Evolutionary conservation across 1,140 invertebrate species (phyloP).

Genomic region (Caerostris darwini): DNA sequence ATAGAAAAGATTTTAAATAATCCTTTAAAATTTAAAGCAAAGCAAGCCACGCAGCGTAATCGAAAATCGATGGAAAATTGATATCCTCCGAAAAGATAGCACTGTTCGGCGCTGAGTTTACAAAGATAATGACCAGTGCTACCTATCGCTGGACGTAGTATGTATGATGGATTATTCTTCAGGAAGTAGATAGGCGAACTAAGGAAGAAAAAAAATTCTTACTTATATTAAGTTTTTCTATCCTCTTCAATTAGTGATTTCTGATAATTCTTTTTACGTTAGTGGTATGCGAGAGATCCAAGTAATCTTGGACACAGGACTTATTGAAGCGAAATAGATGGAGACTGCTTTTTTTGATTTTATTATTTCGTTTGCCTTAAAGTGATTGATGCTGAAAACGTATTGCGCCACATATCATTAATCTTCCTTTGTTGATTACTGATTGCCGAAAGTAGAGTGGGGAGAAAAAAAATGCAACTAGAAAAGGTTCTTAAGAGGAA

Average conservation of each 20-base stretch:
- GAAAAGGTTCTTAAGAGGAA: conserved; percentile 56
- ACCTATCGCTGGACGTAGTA: neutral
- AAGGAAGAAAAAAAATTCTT: neutral
- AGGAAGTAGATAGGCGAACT: neutral
- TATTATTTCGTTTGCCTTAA: conserved; percentile 60
- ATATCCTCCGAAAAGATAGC: neutral
- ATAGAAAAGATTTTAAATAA: neutral
- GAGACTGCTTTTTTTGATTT: conserved; percentile 40
- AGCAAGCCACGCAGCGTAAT: neutral
- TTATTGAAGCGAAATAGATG: conserved; percentile 66
- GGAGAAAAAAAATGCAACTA: neutral
- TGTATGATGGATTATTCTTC: neutral
- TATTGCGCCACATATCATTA: conserved; percentile 61
- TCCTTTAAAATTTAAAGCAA: neutral
- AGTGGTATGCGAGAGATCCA: neutral
- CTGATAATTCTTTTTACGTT: conserved; percentile 30
- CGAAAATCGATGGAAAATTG: neutral
- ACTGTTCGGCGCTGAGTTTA: neutral
- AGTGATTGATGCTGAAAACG: conserved; percentile 68
- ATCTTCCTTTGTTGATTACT: conserved; percentile 74
- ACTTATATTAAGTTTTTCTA: conserved; percentile 11
- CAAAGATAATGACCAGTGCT: neutral
- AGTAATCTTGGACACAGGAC: conserved; percentile 41
- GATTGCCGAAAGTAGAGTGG: conserved; percentile 38
- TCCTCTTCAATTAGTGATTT: conserved; percentile 61